These are phyloP conservation scores for Chrysolina haemoptera DNA, from an alignment of 2,888 invertebrate genomes.

Conservation along the genomic window DNA sequence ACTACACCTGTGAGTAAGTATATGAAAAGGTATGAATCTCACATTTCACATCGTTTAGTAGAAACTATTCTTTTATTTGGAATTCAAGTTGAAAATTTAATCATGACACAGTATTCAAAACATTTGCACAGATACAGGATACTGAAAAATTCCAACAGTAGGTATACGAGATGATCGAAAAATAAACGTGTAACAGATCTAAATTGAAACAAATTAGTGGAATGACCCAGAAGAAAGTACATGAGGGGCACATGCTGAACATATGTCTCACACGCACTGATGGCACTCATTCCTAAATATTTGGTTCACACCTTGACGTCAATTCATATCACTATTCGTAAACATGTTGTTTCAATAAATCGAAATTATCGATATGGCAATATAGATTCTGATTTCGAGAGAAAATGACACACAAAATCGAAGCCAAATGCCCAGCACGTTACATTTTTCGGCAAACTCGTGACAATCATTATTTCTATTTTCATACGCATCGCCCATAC, in stretches of 20 bases:
- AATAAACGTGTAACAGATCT: neutral
- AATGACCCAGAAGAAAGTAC: neutral
- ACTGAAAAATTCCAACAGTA: too few relatives aligned
- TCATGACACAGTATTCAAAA: too few relatives aligned
- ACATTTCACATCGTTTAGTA: too few relatives aligned
- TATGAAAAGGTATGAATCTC: too few relatives aligned
- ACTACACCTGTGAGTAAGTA: too few relatives aligned
- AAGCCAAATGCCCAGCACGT: constrained; percentile 8
- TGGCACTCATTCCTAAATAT: neutral
- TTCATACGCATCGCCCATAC: constrained; percentile 4
- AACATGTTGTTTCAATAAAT: neutral
- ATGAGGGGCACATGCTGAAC: neutral
- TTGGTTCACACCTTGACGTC: neutral
- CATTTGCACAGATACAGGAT: too few relatives aligned
- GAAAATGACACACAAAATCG: neutral
- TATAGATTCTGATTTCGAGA: too few relatives aligned
- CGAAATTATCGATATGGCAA: neutral
- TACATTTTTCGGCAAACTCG: neutral
- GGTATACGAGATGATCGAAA: too few relatives aligned
- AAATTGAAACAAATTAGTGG: neutral
- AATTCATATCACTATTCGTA: neutral
- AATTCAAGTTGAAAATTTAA: too few relatives aligned
- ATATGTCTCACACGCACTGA: neutral
- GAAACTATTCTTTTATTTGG: too few relatives aligned
- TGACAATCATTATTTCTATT: constrained; percentile 15